Evolutionary conservation across 2,113 vertebrate species (phyloP).

Genomic region (Anoplopoma fimbria): DNA sequence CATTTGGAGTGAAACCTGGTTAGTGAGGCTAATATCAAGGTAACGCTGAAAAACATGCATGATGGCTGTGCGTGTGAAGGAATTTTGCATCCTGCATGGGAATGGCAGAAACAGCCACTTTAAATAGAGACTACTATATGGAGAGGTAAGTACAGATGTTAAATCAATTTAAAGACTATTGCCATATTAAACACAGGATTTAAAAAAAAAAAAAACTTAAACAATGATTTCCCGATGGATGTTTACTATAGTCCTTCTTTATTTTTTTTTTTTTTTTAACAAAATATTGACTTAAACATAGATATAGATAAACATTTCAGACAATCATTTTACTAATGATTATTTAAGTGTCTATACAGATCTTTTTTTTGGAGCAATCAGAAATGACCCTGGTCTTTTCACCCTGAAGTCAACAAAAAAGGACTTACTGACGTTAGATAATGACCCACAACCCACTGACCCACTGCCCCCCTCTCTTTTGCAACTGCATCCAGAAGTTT

Average conservation of each 20-base stretch:
- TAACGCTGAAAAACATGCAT: neutral
- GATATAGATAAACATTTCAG: neutral
- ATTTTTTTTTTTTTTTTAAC: neutral
- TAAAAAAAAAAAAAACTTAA: neutral
- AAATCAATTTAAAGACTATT: neutral
- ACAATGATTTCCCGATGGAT: neutral
- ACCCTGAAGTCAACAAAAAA: neutral
- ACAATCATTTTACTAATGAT: neutral
- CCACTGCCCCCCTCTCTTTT: slow-evolving; percentile 63
- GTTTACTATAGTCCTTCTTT: neutral
- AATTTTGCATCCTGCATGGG: neutral
- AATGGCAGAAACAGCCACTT: neutral
- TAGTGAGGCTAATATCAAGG: neutral
- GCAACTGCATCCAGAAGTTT: slow-evolving; percentile 66
- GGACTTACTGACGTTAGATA: slow-evolving; percentile 43
- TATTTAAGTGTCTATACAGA: neutral
- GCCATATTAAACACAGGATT: neutral
- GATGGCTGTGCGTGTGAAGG: no score
- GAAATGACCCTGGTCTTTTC: neutral
- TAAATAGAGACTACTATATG: neutral
- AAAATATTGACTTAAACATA: neutral
- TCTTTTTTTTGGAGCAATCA: slow-evolving; percentile 1
- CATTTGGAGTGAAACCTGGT: neutral
- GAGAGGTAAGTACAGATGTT: neutral
- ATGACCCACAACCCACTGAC: slow-evolving; percentile 36